Base-by-base conservation (phyloP, 2,797 vertebrate genomes). In the Dendrocincla tyrannina region DNA sequence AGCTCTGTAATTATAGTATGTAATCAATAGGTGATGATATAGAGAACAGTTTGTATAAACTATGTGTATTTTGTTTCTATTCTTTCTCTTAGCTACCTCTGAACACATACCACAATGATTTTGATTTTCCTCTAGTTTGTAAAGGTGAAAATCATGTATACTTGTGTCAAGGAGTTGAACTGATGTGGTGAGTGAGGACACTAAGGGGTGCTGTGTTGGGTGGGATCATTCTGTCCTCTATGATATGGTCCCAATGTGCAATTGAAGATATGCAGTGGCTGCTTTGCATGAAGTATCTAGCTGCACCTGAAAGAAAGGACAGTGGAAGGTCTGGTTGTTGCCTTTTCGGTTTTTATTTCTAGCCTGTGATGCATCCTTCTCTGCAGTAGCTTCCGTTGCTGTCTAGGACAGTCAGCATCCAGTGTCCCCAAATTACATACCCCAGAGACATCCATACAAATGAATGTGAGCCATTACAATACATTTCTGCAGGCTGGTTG, bases 181-280 rank as follows among this genome's bases (percentile, higher is more conserved):
- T 23, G 32, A 17, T 22, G 44, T 2, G 33, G 10, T n/a, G 44
- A 84, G 42, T 19, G 28, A 63, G 25, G n/a, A 68, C 23, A 11
- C 20, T 8, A 42, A 89, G 30, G 39, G 13, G 11, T 42, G 30
- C 5, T 63, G 17, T 23, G 7, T 32, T 12, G 32, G 58, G 39
- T 1, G 13, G 20, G 5, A 10, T 79, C 35, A 28, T 50, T 73
- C 30, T 39, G 11, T 19, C 25, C 17, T 24, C 33, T 5, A 5
- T 24, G 44, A 53, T 1, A 4, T 1, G 1, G 32, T 12, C 37
- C 47, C 30, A 59, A n/a, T 1, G 0, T 28, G 8, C 0, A 1
- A 52, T 17, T 16, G 24, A 20, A 9, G 17, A 3, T 4, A 7
- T 9, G 4, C 2, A 9, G 15, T 32, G 60, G 24, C 39, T 69